Evolutionary conservation across 2,888 invertebrate genomes (phyloP).

Genomic region (Nyleta sp.): DNA sequence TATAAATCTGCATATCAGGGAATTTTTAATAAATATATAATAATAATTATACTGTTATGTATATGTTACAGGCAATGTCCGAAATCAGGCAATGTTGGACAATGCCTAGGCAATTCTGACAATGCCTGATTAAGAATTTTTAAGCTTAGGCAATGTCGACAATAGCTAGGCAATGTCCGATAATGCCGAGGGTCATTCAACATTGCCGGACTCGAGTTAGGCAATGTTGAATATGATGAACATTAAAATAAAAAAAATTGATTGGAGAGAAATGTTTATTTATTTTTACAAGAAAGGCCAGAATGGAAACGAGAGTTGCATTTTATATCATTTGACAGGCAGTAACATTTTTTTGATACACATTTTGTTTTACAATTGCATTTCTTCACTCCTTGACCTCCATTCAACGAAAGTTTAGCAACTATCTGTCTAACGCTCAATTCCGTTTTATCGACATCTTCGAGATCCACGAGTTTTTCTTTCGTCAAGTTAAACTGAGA

Average conservation of each 20-base stretch:
- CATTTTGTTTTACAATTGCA: too few species aligned
- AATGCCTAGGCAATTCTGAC: background rate
- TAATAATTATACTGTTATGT: too few species aligned
- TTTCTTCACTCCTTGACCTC: too few species aligned
- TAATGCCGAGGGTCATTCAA: background rate
- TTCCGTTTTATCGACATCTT: too few species aligned
- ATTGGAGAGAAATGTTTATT: background rate
- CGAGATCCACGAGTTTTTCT: too few species aligned
- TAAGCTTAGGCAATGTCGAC: constrained; percentile 9
- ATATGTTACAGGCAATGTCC: constrained; percentile 13
- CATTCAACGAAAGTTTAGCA: too few species aligned
- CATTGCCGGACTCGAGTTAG: constrained; percentile 5
- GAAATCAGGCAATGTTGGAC: background rate
- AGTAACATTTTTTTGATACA: too few species aligned
- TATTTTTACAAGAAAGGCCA: constrained; percentile 7
- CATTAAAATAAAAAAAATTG: constrained; percentile 3
- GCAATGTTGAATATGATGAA: constrained; percentile 4
- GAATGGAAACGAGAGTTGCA: background rate
- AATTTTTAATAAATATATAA: too few species aligned
- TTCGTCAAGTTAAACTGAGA: too few species aligned
- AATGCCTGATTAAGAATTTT: background rate
- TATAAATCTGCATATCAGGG: too few species aligned
- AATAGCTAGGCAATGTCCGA: background rate
- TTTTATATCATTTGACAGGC: too few species aligned
- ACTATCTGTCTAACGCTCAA: too few species aligned